Conservation (phyloP, 1,140 invertebrate genomes). For the Portunus trituberculatus region DNA sequence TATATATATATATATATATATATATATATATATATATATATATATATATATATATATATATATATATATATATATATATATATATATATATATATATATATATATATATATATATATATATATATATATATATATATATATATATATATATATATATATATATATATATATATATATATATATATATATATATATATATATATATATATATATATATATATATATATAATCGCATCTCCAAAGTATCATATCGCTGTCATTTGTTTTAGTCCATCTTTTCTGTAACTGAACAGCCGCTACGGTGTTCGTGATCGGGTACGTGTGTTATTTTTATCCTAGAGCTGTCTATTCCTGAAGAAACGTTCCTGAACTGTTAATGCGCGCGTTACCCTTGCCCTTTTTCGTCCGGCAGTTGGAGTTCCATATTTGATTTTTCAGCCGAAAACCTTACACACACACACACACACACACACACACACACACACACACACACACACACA, state of each 20-base stretch:
- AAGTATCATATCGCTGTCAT: too few relatives aligned
- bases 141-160: slow-evolving; percentile 49
- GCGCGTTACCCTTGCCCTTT: too few relatives aligned
- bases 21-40: slow-evolving; percentile 49
- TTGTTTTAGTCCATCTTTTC: too few relatives aligned
- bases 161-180: slow-evolving; percentile 25
- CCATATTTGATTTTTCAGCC: background rate
- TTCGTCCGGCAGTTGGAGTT: too few relatives aligned
- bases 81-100: slow-evolving; percentile 55
- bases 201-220: slow-evolving; percentile 55
- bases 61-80: slow-evolving; percentile 47
- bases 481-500: too few relatives aligned
- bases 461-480: slow-evolving; percentile 24
- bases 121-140: slow-evolving; percentile 54
- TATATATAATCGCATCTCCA: background rate
- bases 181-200: slow-evolving; percentile 47
- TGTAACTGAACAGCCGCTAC: too few relatives aligned
- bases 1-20: slow-evolving; percentile 54
- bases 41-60: slow-evolving; percentile 25
- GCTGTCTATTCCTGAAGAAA: too few relatives aligned
- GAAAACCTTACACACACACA: background rate
- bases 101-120: slow-evolving; percentile 50
- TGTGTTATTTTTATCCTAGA: too few relatives aligned
- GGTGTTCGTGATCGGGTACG: background rate
- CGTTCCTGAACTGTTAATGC: too few relatives aligned